Evolutionary conservation across 2,797 vertebrate species (phyloP), one percentile per base, ranked within the genome.

Genomic region (Oryzias dopingdopingensis): DNA sequence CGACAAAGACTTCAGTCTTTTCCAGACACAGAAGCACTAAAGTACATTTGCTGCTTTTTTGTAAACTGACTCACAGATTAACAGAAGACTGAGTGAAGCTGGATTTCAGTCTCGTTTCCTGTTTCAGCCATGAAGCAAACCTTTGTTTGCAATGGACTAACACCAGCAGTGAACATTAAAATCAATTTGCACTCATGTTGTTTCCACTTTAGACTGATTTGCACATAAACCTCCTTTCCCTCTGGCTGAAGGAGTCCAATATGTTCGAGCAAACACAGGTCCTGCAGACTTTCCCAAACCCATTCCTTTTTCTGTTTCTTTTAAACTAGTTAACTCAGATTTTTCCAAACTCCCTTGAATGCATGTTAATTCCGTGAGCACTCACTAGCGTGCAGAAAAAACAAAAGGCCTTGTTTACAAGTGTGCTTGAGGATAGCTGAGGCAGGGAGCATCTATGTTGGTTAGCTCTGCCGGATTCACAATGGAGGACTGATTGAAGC

Each of bases 401-500:
- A 86, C 82, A 89, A 86, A 82, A 75, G 65, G 72, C 78, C 70
- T 77, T 84, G 84, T 89, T 88, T 86, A 84, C 77, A 72, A 82
- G 82, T 64, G 74, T 14, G 66, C 76, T 56, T 53, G 60, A 72
- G 67, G 50, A 77, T 70, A 74, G 52, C 56, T 14, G 20, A 60
- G 62, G 62, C 55, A n/a, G 14, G 7, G 29, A 69, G 58, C 61
- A 57, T 63, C 68, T 62, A 45, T 1, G 48, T 29, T 52, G 50
- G 59, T 69, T 50, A 57, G 62, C 73, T 73, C 67, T 52, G 58
- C 57, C 15, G 56, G 67, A 64, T 78, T 74, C 62, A 89, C 86
- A 88, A 86, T 87, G 69, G 80, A 77, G 74, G 47, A 18, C 82
- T 90, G 88, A 90, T 89, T 88, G 84, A 90, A 89, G 85, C 67